Conservation (phyloP, 2,797 vertebrate species). For the Peromyscus nudipes region DNA sequence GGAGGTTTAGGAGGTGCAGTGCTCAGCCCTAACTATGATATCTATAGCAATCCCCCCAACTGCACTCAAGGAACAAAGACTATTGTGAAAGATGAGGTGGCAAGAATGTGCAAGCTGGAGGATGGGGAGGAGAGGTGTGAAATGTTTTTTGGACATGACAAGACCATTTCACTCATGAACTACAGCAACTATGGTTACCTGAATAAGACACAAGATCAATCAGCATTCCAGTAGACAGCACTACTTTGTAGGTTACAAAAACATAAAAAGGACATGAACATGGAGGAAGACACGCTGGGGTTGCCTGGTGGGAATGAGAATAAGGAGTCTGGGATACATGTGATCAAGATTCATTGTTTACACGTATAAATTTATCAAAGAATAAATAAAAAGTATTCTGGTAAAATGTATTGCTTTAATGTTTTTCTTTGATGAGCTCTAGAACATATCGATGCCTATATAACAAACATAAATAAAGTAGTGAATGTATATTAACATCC, state of each 20-base stretch:
- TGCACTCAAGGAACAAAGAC: neutral
- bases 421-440: slow-evolving; percentile 19
- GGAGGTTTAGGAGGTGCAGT: neutral
- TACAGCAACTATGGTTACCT: neutral
- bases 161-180: neutral
- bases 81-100: neutral
- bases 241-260: neutral
- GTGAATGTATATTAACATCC: neutral
- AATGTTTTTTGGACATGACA: neutral
- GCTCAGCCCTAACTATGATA: neutral
- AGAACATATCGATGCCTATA: neutral
- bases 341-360: neutral
- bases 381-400: neutral
- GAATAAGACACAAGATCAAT: neutral
- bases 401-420: slow-evolving; percentile 11
- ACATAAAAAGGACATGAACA: neutral
- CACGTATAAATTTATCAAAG: neutral
- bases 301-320: neutral
- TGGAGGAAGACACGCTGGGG: neutral
- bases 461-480: slow-evolving; percentile 51
- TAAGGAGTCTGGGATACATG: neutral
- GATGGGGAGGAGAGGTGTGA: neutral
- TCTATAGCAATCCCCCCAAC: too few relatives aligned
- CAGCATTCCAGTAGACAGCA: neutral
- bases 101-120: neutral